Conservation (phyloP, 2,888 invertebrate species). For the Caenorhabditis wallacei region DNA sequence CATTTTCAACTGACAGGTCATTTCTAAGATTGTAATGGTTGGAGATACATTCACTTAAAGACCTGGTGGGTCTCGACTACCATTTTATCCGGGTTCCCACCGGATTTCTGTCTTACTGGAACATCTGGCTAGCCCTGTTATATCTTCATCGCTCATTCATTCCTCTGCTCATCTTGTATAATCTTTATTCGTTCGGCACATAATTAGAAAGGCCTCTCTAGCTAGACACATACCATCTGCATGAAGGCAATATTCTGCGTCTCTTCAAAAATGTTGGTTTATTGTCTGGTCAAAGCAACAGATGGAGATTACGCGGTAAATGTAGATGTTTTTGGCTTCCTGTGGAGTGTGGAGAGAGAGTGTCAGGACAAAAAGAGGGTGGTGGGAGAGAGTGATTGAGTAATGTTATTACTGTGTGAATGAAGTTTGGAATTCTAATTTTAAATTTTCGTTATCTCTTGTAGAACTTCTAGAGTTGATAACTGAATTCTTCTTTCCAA, state of each 20-base stretch:
- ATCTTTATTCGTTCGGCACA: conserved; percentile 31
- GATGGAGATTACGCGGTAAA: conserved; percentile 55
- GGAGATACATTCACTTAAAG: no score
- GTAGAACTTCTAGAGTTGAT: no score
- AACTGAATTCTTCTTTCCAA: no score
- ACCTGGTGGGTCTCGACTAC: no score
- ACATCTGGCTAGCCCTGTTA: conserved; percentile 10
- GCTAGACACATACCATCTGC: conserved; percentile 28
- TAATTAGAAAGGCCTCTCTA: conserved; percentile 35
- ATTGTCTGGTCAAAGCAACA: conserved; percentile 39
- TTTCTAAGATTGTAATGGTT: not conserved
- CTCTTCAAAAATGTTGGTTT: not conserved
- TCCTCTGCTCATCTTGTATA: conserved; percentile 5
- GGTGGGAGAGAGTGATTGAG: conserved; percentile 7
- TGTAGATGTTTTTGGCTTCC: conserved; percentile 45
- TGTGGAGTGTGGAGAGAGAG: conserved; percentile 10
- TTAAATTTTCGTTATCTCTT: no score
- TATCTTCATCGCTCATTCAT: conserved; percentile 30
- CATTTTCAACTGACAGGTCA: not conserved
- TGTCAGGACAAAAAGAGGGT: not conserved
- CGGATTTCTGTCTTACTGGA: not conserved
- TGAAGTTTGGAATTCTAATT: no score
- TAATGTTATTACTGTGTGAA: not conserved
- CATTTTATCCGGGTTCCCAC: no score
- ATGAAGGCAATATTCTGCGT: conserved; percentile 27